Percentiles rank a stretch among this genome's conserved stretches.
Evolutionary conservation across 2,113 vertebrate species (phyloP).

Genomic region (Chionodraco myersi): DNA sequence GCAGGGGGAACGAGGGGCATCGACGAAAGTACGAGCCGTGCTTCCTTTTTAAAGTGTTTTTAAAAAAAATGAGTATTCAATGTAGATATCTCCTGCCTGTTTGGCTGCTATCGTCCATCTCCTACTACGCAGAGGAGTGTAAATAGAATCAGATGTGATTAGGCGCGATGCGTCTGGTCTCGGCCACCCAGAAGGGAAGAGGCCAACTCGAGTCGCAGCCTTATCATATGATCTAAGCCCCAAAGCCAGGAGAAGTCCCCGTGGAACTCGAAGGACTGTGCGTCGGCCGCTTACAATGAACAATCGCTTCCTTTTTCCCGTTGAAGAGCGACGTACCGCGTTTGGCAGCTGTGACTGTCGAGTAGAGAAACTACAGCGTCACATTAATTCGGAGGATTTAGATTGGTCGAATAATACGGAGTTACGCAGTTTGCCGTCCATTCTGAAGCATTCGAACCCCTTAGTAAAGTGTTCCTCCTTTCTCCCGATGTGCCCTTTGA

Average conservation of each 20-base stretch:
- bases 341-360: conserved; percentile 24
- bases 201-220: conserved; percentile 60
- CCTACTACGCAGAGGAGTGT: conserved; percentile 49
- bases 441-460: accelerated
- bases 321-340: conserved; percentile 7
- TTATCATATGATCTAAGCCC: conserved; percentile 69
- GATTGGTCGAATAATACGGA: neutral
- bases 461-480: neutral
- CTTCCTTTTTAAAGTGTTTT: conserved; percentile 21
- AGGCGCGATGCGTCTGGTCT: conserved; percentile 26
- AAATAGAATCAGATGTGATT: conserved; percentile 76
- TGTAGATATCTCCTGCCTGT: conserved; percentile 20
- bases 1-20: conserved; percentile 30
- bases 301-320: conserved; percentile 49
- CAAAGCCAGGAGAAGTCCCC: conserved; percentile 50
- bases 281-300: conserved; percentile 53
- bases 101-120: conserved; percentile 55
- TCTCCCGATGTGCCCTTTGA: conserved; percentile 12
- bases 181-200: conserved; percentile 74
- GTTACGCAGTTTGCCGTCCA: neutral
- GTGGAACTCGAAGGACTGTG: conserved; percentile 45
- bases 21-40: neutral
- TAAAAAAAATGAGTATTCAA: neutral
- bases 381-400: neutral
- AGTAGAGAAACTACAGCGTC: neutral